Evolutionary conservation across 2,113 vertebrate species (phyloP), one percentile per base, ranked within the genome.

Genomic region (Callionymus lyra): DNA sequence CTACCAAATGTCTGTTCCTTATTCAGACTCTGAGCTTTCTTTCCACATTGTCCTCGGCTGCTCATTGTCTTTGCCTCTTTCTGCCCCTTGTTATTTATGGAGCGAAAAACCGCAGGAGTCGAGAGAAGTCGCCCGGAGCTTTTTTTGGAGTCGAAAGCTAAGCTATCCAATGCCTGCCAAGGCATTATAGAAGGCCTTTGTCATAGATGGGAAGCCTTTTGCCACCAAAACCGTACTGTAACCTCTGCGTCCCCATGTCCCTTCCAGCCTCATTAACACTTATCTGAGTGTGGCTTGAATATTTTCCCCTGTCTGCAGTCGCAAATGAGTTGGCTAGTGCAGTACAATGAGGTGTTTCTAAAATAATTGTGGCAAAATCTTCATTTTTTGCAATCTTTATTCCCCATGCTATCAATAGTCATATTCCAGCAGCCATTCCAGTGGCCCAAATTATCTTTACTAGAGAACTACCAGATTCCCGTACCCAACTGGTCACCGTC

Each of bases 31-130:
- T 50, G 69, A 57, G 67, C 73, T 65, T 70, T 47, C 56, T 65
- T 47, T 54, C 66, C 62, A 66, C 71, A 79, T 74, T 74, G 70
- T 74, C 59, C 63, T 68, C 61, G 49, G 55, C 65, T 51, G 47
- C 48, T 54, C 62, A 77, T 79, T 80, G 78, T 78, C 71, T 72
- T 56, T 56, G 53, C 55, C 50, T 59, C 62, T n/a, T 46, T 63
- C 61, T 69, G 59, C 61, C 70, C 63, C 59, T 65, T 52, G 65
- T 77, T 81, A 77, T 81, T 82, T 78, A 60, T 72, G 68, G 65
- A 49, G 52, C 21, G 42, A 49, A 64, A 56, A 72, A 70, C 53
- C 61, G 63, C 43, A 56, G 64, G 43, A 63, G 57, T 48, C 47
- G 58, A 49, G 41, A 52, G 63, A 65, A 51, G 45, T 53, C 42